A percentile compares a stretch with the other conserved stretches of the same genome.
Evolutionary conservation across 1,140 invertebrate species (phyloP).

Genomic region (Drosophila orosa): DNA sequence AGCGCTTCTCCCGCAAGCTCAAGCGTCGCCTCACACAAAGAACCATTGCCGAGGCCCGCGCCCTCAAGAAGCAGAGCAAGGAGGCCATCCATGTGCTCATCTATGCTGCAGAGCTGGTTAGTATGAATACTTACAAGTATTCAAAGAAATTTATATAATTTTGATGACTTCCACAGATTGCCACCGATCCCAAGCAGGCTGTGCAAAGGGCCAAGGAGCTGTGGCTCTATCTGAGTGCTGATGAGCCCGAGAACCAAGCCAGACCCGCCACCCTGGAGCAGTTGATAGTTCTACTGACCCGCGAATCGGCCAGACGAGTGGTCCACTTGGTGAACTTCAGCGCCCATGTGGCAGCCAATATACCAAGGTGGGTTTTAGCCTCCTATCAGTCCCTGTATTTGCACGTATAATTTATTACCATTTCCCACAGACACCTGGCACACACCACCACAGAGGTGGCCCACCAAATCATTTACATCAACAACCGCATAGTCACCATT

Average conservation of each 20-base stretch:
- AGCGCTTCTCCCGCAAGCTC: slow-evolving; percentile 88
- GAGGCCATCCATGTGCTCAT: slow-evolving; percentile 91
- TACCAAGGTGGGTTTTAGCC: slow-evolving; percentile 85
- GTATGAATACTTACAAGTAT: slow-evolving; percentile 25
- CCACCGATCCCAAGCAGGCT: slow-evolving; percentile 90
- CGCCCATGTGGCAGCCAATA: slow-evolving; percentile 85
- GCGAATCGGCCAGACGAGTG: slow-evolving; percentile 89
- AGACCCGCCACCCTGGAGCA: slow-evolving; percentile 91
- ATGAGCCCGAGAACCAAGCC: slow-evolving; percentile 93
- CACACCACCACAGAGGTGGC: slow-evolving; percentile 77
- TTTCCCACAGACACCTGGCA: slow-evolving; percentile 57
- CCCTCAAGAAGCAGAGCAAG: slow-evolving; percentile 90
- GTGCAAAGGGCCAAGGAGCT: slow-evolving; percentile 89
- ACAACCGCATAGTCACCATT: slow-evolving; percentile 76
- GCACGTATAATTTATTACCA: not conserved
- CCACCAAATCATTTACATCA: slow-evolving; percentile 75
- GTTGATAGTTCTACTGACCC: slow-evolving; percentile 88
- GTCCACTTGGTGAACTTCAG: slow-evolving; percentile 91
- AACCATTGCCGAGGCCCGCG: slow-evolving; percentile 90
- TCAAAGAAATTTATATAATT: no score
- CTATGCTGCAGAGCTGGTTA: slow-evolving; percentile 91
- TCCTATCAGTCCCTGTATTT: no score
- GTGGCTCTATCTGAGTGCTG: slow-evolving; percentile 88
- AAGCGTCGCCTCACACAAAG: slow-evolving; percentile 89
- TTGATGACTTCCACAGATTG: slow-evolving; percentile 85